These are phyloP conservation scores for Brachionus plicatilis DNA, from an alignment of 1,140 invertebrate species.

Conservation along the genomic window DNA sequence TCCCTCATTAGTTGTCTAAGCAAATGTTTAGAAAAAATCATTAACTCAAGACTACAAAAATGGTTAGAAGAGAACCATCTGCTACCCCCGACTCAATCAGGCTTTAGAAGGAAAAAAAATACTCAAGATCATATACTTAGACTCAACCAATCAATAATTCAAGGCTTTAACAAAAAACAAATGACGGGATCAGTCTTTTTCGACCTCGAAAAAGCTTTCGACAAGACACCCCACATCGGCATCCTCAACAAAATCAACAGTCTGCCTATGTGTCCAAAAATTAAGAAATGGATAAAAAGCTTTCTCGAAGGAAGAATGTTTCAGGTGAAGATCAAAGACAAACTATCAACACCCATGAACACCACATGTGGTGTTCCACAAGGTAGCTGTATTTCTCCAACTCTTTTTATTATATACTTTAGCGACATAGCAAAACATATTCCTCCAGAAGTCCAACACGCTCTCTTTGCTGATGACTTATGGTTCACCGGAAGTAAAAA, in stretches of 20 bases:
- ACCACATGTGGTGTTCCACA: neutral
- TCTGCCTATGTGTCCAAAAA: neutral
- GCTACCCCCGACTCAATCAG: no score
- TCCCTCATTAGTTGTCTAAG: constrained; percentile 23
- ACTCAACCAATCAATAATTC: no score
- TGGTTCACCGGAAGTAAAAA: constrained; percentile 10
- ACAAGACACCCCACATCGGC: constrained; percentile 47
- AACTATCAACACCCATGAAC: neutral
- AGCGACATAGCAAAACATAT: constrained; percentile 14
- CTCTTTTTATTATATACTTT: neutral
- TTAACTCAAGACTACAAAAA: constrained; percentile 18
- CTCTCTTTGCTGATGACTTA: constrained; percentile 10
- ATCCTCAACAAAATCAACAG: constrained; percentile 47
- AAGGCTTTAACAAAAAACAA: no score
- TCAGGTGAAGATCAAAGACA: neutral
- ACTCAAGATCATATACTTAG: no score
- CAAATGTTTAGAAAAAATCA: constrained; percentile 40
- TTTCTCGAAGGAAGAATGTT: neutral
- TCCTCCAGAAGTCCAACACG: neutral
- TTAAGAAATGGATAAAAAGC: constrained; percentile 6
- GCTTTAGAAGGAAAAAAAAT: no score
- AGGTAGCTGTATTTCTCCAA: neutral
- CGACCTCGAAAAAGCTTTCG: no score
- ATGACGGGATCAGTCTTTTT: no score
- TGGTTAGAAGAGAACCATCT: constrained; percentile 22